Evolutionary conservation across 2,797 vertebrate species (phyloP).

Genomic region (Danio albolineatus): DNA sequence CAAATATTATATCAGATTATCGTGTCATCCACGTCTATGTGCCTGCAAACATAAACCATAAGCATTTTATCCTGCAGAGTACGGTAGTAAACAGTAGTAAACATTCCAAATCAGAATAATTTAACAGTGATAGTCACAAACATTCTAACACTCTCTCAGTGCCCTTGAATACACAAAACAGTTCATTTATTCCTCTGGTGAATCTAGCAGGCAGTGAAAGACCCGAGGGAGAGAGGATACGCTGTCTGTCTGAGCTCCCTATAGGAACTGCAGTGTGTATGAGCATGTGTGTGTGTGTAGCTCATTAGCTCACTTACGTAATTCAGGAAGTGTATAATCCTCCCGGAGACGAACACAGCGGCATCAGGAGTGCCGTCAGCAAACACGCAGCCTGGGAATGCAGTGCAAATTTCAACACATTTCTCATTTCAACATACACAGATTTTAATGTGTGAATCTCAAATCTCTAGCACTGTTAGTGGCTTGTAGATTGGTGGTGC

Average conservation of each 20-base stretch:
- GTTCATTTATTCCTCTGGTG: slow-evolving; percentile 16
- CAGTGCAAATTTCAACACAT: slow-evolving; percentile 11
- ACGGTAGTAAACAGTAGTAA: background rate
- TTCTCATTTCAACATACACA: background rate
- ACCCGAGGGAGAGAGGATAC: slow-evolving; percentile 18
- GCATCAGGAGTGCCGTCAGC: slow-evolving; percentile 78
- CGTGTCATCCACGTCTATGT: no score
- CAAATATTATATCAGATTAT: no score
- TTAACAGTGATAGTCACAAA: background rate
- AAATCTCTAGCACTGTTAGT: background rate
- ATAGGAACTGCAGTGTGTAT: slow-evolving; percentile 65
- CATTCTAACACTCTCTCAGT: background rate
- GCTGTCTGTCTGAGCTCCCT: slow-evolving; percentile 32
- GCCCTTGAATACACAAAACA: background rate
- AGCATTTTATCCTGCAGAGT: background rate
- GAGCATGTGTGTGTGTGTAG: slow-evolving; percentile 55
- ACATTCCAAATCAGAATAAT: background rate
- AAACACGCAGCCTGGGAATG: slow-evolving; percentile 68
- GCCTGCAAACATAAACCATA: background rate
- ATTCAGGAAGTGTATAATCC: slow-evolving; percentile 83
- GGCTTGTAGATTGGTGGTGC: background rate
- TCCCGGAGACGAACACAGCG: slow-evolving; percentile 77
- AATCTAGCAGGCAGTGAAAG: slow-evolving; percentile 28
- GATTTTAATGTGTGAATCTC: background rate
- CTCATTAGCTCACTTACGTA: slow-evolving; percentile 86